These are phyloP conservation scores for Platysternon megacephalum DNA, from an alignment of 2,113 vertebrate genomes.

Conservation along the genomic window DNA sequence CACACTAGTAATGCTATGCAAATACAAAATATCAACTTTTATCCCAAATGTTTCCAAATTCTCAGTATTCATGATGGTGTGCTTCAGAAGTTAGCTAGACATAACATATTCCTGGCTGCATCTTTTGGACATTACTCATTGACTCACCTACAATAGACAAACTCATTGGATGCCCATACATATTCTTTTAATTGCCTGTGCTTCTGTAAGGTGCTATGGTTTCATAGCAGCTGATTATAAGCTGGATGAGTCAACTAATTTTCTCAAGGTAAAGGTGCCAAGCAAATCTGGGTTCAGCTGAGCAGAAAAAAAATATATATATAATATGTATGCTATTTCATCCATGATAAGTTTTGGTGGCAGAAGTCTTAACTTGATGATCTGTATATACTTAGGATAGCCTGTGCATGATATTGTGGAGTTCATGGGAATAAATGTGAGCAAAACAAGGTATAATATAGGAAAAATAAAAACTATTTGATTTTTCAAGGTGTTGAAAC, in stretches of 20 bases:
- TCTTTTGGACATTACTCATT: neutral
- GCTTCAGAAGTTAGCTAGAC: neutral
- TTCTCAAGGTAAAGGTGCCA: neutral
- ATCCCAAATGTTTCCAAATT: neutral
- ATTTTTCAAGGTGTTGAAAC: neutral
- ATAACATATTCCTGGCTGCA: neutral
- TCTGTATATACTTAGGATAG: neutral
- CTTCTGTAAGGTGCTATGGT: neutral
- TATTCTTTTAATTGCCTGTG: neutral
- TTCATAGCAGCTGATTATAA: neutral
- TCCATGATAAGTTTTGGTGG: neutral
- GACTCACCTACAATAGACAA: neutral
- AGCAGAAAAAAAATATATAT: neutral
- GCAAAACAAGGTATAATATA: neutral
- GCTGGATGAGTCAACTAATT: neutral
- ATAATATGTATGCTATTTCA: neutral
- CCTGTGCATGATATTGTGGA: neutral
- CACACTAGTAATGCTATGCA: neutral
- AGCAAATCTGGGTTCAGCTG: neutral
- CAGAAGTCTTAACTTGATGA: neutral
- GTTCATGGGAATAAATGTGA: slow-evolving; percentile 7
- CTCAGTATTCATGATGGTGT: neutral
- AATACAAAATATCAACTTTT: no score
- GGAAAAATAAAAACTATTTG: slow-evolving; percentile 13
- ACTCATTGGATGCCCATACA: accelerated